Base-by-base conservation (phyloP, 2,888 invertebrate species). In the Entomobrya multifasciata region DNA sequence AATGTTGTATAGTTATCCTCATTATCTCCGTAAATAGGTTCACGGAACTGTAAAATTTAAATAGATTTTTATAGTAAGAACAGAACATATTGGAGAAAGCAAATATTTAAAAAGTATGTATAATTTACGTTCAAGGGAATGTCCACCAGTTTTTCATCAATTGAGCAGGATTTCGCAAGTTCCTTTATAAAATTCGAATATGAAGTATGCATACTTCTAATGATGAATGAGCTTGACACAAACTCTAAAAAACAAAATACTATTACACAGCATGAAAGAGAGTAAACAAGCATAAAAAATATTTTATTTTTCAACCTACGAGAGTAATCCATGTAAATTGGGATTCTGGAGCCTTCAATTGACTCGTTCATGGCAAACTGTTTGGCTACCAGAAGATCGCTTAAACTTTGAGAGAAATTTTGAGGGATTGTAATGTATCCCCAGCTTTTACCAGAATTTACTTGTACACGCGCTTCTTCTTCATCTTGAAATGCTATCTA, bases 261-360 rank as follows among this genome's bases (percentile, higher is more conserved):
- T 57, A 57, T 10, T 13, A 57, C n/a, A n/a, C 13, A 4, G 10
- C 49, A 49, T 11, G 49, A 22, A 41, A 44, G n/a, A 74, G 41
- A n/a, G n/a, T n/a, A n/a, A n/a, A n/a, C n/a, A n/a, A n/a, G n/a
- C n/a, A n/a, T n/a, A n/a, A n/a, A n/a, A n/a, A n/a, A n/a, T n/a
- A n/a, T n/a, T n/a, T n/a, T n/a, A n/a, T n/a, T n/a, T n/a, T n/a
- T 65, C 22, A 57, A 5, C 25, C 57, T 55, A 77, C 77, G 44
- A 15, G 77, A 77, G 22, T 77, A n/a, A 25, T 77, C 77, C 13
- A 77, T 6, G 1, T 25, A 22, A 4, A 41, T 20, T 11, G 20
- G 41, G 22, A 77, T 60, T 10, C 57, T 4, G 1, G 57, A 57
- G 2, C 77, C 77, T 17, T 6, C 15, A 4, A 77, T 17, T 5